Conservation (phyloP, 2,888 invertebrate species). For the Heliconius erato region DNA sequence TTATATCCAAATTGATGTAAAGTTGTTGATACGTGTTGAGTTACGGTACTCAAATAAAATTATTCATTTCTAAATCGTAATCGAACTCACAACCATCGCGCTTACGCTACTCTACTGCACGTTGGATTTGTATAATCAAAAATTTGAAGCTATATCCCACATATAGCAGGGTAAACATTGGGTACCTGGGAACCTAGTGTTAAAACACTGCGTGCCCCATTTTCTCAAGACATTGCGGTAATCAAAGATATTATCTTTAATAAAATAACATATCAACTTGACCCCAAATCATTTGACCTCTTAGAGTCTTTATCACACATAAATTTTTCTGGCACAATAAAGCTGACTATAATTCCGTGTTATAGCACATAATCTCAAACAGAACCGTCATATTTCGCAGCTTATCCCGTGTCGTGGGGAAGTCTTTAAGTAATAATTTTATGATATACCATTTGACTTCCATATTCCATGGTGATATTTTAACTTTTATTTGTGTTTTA, state of each 20-base stretch:
- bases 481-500: conserved; percentile 28
- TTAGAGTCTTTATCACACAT: conserved; percentile 32
- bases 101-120: no score
- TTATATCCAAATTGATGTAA: no score
- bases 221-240: neutral
- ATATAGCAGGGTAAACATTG: no score
- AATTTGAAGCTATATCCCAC: no score
- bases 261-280: neutral
- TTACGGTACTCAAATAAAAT: no score
- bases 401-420: conserved; percentile 68
- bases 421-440: conserved; percentile 71
- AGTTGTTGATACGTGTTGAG: no score
- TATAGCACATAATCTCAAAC: conserved; percentile 57
- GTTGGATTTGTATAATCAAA: no score
- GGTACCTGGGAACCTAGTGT: neutral
- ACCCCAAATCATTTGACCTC: conserved; percentile 1
- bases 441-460: conserved; percentile 66
- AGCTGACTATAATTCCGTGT: conserved; percentile 55
- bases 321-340: conserved; percentile 31
- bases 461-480: conserved; percentile 13
- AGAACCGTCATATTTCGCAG: conserved; percentile 61
- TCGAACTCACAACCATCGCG: no score
- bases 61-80: no score
- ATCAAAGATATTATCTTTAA: neutral
- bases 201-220: neutral